A percentile compares a stretch with the other conserved stretches of the same genome.
Evolutionary conservation across 2,888 invertebrate genomes (phyloP).

Genomic region (Notocelia uddmanniana): DNA sequence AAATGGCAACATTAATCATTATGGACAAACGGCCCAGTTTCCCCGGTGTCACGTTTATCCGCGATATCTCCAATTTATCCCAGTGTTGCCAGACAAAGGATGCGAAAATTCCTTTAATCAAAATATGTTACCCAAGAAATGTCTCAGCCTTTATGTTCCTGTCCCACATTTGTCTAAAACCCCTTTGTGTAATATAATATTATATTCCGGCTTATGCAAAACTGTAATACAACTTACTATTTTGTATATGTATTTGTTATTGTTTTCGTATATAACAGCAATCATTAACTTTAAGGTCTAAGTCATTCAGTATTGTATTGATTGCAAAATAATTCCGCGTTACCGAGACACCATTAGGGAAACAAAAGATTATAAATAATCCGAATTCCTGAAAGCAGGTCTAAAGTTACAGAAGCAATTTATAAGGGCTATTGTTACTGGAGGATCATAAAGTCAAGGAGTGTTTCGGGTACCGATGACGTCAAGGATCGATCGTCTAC

Average conservation of each 20-base stretch:
- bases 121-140: slow-evolving; percentile 33
- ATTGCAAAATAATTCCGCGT: background rate
- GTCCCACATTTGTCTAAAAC: slow-evolving; percentile 13
- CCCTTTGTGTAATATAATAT: background rate
- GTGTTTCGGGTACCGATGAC: slow-evolving; percentile 32
- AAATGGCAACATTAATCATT: slow-evolving; percentile 80
- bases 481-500: slow-evolving; percentile 21
- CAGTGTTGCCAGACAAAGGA: slow-evolving; percentile 46
- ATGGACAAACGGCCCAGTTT: slow-evolving; percentile 71
- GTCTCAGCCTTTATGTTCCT: slow-evolving; percentile 12
- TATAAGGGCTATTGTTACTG: slow-evolving; percentile 36
- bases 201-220: background rate
- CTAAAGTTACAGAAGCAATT: slow-evolving; percentile 43
- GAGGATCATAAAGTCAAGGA: slow-evolving; percentile 31
- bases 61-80: slow-evolving; percentile 61
- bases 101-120: slow-evolving; percentile 36
- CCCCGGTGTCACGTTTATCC: slow-evolving; percentile 62
- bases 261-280: background rate
- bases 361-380: slow-evolving; percentile 24
- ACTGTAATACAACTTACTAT: background rate
- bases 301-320: background rate
- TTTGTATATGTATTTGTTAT: background rate
- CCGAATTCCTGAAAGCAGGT: slow-evolving; percentile 20
- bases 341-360: slow-evolving; percentile 1
- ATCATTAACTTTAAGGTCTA: background rate